These are phyloP conservation scores for Stomatorhinus walkeri DNA, from an alignment of 2,797 vertebrate genomes.

Conservation along the genomic window DNA sequence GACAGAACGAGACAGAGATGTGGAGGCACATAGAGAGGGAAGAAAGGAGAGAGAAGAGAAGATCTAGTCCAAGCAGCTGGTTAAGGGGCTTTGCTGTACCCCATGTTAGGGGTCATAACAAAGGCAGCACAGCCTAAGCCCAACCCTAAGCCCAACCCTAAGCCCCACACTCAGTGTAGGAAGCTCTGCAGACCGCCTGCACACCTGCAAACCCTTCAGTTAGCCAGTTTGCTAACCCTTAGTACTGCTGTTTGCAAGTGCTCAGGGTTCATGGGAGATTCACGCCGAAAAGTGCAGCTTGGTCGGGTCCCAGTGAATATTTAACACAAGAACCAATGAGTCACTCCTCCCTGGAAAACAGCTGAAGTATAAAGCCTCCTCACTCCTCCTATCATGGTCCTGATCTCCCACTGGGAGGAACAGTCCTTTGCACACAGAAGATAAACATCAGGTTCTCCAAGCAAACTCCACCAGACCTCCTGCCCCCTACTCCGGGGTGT, in stretches of 20 bases:
- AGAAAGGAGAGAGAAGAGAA: conserved; percentile 48
- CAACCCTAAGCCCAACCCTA: not conserved
- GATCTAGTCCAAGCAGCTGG: conserved; percentile 64
- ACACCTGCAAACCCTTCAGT: not conserved
- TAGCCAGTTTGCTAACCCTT: not conserved
- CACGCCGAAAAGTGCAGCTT: not conserved
- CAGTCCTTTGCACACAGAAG: not conserved
- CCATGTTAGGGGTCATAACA: not conserved
- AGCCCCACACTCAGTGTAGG: not conserved
- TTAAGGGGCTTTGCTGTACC: conserved; percentile 33
- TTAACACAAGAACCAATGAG: not conserved
- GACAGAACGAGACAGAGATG: conserved; percentile 29
- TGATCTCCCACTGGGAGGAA: not conserved
- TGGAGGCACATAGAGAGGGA: conserved; percentile 35
- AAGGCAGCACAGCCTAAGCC: not conserved
- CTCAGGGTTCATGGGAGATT: not conserved
- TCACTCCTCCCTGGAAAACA: not conserved
- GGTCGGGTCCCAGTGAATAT: not conserved
- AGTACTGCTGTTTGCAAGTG: not conserved
- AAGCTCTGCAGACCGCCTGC: not conserved
- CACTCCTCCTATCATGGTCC: not conserved
- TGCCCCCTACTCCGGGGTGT: not conserved
- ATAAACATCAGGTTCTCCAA: not conserved
- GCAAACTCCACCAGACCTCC: not conserved
- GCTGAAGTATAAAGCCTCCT: not conserved